Evolutionary conservation across 2,888 invertebrate species (phyloP).

Genomic region (Drosophila anomelani): DNA sequence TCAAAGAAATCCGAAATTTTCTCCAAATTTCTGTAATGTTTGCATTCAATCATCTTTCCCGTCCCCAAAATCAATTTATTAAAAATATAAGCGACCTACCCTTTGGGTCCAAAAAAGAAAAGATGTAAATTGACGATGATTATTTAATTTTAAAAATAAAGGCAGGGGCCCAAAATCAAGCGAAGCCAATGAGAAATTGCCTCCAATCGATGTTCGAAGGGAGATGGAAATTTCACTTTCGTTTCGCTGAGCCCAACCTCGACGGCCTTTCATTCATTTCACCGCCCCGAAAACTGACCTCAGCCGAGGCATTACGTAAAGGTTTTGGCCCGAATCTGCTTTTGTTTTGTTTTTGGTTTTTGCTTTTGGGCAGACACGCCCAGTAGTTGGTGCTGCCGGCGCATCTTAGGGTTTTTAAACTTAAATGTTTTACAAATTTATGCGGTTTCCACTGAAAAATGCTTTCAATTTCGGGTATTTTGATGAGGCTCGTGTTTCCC

Average conservation of each 20-base stretch:
- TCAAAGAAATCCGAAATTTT: not conserved
- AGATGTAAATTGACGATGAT: constrained; percentile 48
- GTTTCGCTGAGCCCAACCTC: constrained; percentile 32
- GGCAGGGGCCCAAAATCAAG: constrained; percentile 37
- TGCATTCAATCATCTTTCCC: constrained; percentile 1
- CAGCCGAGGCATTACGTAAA: constrained; percentile 58
- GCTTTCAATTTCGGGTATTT: constrained; percentile 56
- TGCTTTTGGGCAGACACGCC: constrained; percentile 56
- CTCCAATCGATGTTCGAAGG: constrained; percentile 49
- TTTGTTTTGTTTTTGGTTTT: constrained; percentile 2
- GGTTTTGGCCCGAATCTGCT: constrained; percentile 6
- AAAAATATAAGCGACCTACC: constrained; percentile 26
- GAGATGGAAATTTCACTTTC: constrained; percentile 70
- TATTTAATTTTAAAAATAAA: constrained; percentile 35
- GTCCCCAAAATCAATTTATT: constrained; percentile 44
- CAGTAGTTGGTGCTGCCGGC: constrained; percentile 58
- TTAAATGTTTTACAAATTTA: constrained; percentile 71
- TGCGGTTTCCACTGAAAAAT: constrained; percentile 55
- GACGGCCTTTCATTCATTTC: constrained; percentile 56
- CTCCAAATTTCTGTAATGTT: not conserved
- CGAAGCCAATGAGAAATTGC: constrained; percentile 43
- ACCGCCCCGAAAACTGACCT: constrained; percentile 58
- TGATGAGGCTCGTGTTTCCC: constrained; percentile 45
- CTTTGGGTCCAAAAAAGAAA: constrained; percentile 11
- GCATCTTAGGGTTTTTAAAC: constrained; percentile 31